Conservation (phyloP, 2,113 vertebrate genomes). For the Phycodurus eques region DNA sequence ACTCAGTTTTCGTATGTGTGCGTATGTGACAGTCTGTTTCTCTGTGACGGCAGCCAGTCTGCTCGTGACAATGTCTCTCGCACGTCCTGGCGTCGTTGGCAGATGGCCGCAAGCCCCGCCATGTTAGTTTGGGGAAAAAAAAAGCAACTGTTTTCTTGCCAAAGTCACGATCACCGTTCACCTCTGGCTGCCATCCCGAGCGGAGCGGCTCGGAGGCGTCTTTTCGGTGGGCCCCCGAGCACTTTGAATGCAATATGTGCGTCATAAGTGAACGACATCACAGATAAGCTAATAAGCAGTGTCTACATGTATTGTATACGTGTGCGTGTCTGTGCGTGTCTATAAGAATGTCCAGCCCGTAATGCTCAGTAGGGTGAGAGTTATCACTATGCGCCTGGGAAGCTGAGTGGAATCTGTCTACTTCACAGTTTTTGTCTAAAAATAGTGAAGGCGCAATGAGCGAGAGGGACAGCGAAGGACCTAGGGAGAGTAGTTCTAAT, state of each 20-base stretch:
- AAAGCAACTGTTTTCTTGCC: constrained; percentile 59
- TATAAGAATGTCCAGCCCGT: constrained; percentile 35
- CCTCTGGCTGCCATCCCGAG: background rate
- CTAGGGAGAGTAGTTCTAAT: constrained; percentile 50
- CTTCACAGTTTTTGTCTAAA: constrained; percentile 72
- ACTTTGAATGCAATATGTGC: constrained; percentile 32
- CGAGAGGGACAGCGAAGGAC: constrained; percentile 48
- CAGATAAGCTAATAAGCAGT: constrained; percentile 41
- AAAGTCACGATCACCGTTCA: constrained; percentile 20
- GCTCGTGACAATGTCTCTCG: constrained; percentile 43
- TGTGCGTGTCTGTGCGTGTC: constrained; percentile 9
- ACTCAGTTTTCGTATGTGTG: background rate
- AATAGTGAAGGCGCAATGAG: constrained; percentile 58
- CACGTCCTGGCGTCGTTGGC: constrained; percentile 42
- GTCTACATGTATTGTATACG: background rate
- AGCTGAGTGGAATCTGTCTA: constrained; percentile 67
- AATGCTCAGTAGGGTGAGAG: constrained; percentile 41
- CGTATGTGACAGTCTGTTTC: constrained; percentile 35
- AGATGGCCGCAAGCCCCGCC: constrained; percentile 49
- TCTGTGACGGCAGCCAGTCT: constrained; percentile 38
- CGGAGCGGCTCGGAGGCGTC: background rate
- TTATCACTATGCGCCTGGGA: constrained; percentile 62
- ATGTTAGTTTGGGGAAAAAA: constrained; percentile 32
- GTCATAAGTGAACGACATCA: constrained; percentile 36
- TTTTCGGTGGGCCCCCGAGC: background rate